Conservation (phyloP, 2,888 invertebrate genomes). For the Chrysolina haemoptera region DNA sequence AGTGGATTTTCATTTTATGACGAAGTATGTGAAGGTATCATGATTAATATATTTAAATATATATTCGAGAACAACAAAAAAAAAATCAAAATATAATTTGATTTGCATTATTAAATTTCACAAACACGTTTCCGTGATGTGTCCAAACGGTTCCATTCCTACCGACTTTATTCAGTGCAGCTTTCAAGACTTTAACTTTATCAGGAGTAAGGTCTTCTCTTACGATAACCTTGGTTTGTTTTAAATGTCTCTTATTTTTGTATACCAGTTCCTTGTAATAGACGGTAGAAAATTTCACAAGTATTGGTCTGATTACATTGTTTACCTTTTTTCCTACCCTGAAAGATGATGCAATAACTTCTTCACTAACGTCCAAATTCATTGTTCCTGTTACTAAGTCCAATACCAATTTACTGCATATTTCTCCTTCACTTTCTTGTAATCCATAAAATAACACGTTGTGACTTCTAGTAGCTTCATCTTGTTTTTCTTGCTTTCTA, state of each 20-base stretch:
- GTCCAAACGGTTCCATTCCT: background rate
- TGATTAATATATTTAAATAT: too few species aligned
- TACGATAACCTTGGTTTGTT: background rate
- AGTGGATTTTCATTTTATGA: background rate
- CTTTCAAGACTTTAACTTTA: background rate
- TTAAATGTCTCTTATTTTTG: background rate
- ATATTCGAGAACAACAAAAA: background rate
- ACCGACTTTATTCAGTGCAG: conserved; percentile 4
- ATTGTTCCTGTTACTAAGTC: background rate
- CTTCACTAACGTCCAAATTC: background rate
- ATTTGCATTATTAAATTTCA: conserved; percentile 6
- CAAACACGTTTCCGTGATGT: conserved; percentile 6
- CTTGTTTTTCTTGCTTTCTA: too few species aligned
- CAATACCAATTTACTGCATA: background rate
- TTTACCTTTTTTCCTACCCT: background rate
- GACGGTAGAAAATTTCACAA: background rate
- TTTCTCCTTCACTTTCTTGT: too few species aligned
- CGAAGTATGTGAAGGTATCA: too few species aligned
- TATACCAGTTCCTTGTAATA: conserved; percentile 4
- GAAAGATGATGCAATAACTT: background rate
- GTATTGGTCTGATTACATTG: background rate
- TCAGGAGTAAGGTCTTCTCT: conserved; percentile 10
- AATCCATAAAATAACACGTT: too few species aligned
- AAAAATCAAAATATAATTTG: background rate
- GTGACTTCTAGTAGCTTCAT: too few species aligned